Conservation (phyloP, 2,888 invertebrate species). For the Plebejus anna region DNA sequence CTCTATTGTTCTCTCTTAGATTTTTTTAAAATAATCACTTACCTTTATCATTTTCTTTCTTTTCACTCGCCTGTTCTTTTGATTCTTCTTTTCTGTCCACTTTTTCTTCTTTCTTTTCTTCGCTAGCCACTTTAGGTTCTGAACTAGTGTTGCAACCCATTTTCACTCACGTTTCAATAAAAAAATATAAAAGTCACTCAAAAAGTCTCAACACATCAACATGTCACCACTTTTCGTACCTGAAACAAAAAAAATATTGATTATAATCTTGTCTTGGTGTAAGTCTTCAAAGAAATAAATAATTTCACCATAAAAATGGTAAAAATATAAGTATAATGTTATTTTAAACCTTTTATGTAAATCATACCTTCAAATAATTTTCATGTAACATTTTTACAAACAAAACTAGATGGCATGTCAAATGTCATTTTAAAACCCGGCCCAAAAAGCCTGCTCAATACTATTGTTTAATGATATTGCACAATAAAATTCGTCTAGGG, state of each 20-base stretch:
- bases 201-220: background rate
- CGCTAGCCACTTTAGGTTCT: constrained; percentile 43
- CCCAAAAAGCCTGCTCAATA: too few relatives aligned
- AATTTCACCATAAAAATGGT: too few relatives aligned
- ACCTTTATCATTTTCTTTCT: constrained; percentile 3
- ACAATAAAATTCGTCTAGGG: too few relatives aligned
- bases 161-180: constrained; percentile 33
- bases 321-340: too few relatives aligned
- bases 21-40: background rate
- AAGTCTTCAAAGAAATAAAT: too few relatives aligned
- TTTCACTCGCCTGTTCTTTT: background rate
- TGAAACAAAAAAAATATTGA: background rate
- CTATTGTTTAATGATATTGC: too few relatives aligned
- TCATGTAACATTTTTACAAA: too few relatives aligned
- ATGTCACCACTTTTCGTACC: background rate
- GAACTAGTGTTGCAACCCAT: constrained; percentile 48
- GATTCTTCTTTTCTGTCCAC: constrained; percentile 34
- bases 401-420: too few relatives aligned
- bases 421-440: too few relatives aligned
- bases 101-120: constrained; percentile 44
- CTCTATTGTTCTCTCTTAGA: too few relatives aligned
- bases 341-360: too few relatives aligned
- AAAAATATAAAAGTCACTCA: constrained; percentile 3
- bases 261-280: background rate
- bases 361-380: too few relatives aligned